A percentile compares a stretch with the other conserved stretches of the same genome.
Conservation (phyloP, 2,113 vertebrate species). For the Salvelinus alpinus region DNA sequence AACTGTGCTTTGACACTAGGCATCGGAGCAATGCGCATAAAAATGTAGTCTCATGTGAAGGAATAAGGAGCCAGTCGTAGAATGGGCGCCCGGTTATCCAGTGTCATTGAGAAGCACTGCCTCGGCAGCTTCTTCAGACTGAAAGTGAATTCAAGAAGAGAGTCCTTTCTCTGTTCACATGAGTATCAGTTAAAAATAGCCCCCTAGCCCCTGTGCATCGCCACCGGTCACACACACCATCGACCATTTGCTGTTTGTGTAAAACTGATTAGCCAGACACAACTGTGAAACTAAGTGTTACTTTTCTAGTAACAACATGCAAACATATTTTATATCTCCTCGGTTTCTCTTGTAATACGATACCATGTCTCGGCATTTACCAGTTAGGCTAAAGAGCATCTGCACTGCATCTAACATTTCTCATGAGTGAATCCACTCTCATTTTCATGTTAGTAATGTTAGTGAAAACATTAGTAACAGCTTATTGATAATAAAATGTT, state of each 20-base stretch:
- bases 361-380: neutral
- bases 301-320: conserved; percentile 78
- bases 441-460: neutral
- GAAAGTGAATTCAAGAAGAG: conserved; percentile 80
- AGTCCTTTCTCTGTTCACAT: conserved; percentile 91
- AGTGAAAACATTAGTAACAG: neutral
- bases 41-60: conserved; percentile 80
- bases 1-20: conserved; percentile 60
- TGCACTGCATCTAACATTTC: neutral
- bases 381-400: neutral
- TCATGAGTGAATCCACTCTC: neutral
- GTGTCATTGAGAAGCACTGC: conserved; percentile 81
- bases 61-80: conserved; percentile 79
- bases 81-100: conserved; percentile 80
- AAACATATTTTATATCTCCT: conserved; percentile 68
- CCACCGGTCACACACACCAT: conserved; percentile 61
- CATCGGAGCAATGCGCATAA: conserved; percentile 78
- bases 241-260: conserved; percentile 93
- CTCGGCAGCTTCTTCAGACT: conserved; percentile 89
- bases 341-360: conserved; percentile 66
- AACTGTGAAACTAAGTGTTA: conserved; percentile 87
- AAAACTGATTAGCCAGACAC: conserved; percentile 93
- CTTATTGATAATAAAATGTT: neutral
- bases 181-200: conserved; percentile 94
- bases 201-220: conserved; percentile 58